Conservation (phyloP, 2,797 vertebrate genomes). For the Siniperca undulata region DNA sequence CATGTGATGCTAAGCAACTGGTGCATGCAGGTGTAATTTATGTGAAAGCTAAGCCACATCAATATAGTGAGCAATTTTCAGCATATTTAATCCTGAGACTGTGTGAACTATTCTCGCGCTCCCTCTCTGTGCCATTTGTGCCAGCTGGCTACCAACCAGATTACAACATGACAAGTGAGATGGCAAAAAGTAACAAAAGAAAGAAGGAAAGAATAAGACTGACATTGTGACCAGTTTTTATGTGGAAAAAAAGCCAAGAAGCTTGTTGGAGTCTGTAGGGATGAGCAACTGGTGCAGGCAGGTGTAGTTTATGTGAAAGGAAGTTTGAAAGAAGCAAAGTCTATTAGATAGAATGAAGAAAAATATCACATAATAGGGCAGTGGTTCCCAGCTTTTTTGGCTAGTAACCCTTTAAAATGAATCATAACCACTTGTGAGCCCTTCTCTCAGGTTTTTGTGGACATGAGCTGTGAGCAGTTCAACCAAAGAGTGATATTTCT, state of each 20-base stretch:
- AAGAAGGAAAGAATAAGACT: no score
- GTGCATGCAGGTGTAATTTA: no score
- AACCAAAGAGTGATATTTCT: not conserved
- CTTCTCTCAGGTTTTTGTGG: not conserved
- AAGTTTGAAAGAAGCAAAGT: not conserved
- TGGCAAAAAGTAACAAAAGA: not conserved
- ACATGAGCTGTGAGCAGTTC: not conserved
- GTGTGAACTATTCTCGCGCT: constrained; percentile 21
- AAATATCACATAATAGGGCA: not conserved
- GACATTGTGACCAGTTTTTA: not conserved
- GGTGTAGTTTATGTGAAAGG: not conserved
- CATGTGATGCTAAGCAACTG: not conserved
- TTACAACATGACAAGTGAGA: constrained; percentile 14
- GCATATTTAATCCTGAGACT: constrained; percentile 45
- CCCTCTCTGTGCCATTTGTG: not conserved
- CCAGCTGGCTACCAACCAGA: constrained; percentile 40
- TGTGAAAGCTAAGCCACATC: not conserved
- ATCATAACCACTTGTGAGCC: not conserved
- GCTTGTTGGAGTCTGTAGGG: not conserved
- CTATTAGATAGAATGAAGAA: not conserved
- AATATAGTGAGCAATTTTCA: constrained; percentile 34
- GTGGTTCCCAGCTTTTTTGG: not conserved
- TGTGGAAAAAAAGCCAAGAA: not conserved
- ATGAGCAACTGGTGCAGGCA: not conserved
- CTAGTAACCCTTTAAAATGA: constrained; percentile 2